Evolutionary conservation across 2,113 vertebrate genomes (phyloP).

Genomic region (Toxotes chatareus): DNA sequence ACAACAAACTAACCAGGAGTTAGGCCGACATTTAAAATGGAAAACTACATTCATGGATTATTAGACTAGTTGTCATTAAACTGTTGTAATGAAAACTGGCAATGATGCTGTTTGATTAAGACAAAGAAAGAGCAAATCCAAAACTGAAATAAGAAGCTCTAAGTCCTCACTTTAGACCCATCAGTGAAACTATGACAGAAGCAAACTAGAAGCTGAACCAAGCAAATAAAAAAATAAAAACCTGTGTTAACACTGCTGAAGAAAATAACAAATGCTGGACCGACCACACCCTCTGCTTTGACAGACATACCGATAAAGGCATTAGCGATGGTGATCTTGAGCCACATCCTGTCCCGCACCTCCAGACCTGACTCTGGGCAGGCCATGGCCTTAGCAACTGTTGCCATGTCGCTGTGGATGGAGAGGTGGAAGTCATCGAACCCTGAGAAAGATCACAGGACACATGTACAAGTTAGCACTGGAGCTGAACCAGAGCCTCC

Average conservation of each 20-base stretch:
- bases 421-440: slow-evolving; percentile 99
- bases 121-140: not conserved
- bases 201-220: not conserved
- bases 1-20: not conserved
- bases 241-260: slow-evolving; percentile 8
- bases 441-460: slow-evolving; percentile 81
- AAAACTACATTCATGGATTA: not conserved
- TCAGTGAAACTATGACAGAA: not conserved
- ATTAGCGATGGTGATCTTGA: slow-evolving; percentile 85
- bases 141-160: too few relatives aligned
- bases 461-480: not conserved
- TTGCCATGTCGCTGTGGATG: slow-evolving; percentile 98
- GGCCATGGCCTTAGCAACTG: slow-evolving; percentile 98
- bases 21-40: not conserved
- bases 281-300: not conserved
- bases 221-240: too few relatives aligned
- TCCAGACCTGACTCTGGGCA: slow-evolving; percentile 97
- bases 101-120: not conserved
- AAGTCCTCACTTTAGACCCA: not conserved
- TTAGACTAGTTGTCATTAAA: not conserved
- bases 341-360: slow-evolving; percentile 94
- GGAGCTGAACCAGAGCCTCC: not conserved
- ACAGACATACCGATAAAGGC: slow-evolving; percentile 82
- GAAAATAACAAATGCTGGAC: slow-evolving; percentile 9
- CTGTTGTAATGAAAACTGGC: not conserved